A percentile compares a stretch with the other conserved stretches of the same genome.
Conservation (phyloP, 2,113 vertebrate species). For the Bostrychus sinensis region DNA sequence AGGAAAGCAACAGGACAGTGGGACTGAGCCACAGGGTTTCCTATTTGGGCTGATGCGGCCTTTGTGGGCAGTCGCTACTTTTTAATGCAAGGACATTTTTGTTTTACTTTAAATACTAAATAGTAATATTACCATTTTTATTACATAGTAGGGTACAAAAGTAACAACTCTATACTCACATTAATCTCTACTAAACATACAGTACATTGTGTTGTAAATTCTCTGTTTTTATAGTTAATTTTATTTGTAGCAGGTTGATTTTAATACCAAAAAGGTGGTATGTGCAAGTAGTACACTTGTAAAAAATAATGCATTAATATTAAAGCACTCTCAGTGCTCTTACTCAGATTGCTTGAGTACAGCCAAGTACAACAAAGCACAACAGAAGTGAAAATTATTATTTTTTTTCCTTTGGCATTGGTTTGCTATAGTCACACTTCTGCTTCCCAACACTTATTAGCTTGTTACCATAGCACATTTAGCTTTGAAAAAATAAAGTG, state of each 20-base stretch:
- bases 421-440: conserved; percentile 12
- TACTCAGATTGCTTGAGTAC: conserved; percentile 14
- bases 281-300: too few species aligned
- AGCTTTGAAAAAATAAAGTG: conserved; percentile 2
- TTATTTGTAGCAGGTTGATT: too few species aligned
- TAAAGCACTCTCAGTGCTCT: not conserved
- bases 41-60: conserved; percentile 43
- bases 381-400: conserved; percentile 10
- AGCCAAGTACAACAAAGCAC: conserved; percentile 7
- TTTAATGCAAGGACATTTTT: not conserved
- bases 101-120: not conserved
- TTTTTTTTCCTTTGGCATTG: conserved; percentile 14
- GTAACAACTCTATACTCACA: too few species aligned
- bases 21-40: conserved; percentile 30
- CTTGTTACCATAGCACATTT: conserved; percentile 9
- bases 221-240: too few species aligned
- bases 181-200: too few species aligned
- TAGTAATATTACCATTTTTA: not conserved
- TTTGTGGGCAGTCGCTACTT: conserved; percentile 21
- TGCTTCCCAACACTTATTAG: conserved; percentile 7
- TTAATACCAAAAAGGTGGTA: too few species aligned
- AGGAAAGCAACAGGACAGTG: conserved; percentile 19
- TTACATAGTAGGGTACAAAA: not conserved
- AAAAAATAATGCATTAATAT: not conserved
- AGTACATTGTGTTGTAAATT: not conserved